Evolutionary conservation across 2,797 vertebrate species (phyloP).

Genomic region (Poecilia picta): DNA sequence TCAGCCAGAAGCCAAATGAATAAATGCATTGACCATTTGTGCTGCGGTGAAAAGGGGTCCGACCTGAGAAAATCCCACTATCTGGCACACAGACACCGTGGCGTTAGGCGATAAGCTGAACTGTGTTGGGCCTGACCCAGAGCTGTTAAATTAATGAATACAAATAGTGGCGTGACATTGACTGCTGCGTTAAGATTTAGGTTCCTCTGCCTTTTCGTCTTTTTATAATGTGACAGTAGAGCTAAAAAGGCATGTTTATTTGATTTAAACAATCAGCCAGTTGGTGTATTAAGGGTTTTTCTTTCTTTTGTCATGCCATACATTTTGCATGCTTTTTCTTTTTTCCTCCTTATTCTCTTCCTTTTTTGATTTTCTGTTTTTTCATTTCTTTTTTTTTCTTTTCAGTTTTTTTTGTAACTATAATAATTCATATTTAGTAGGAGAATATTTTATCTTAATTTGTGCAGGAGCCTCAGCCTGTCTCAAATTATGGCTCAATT

Average conservation of each 20-base stretch:
- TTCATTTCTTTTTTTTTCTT: not conserved
- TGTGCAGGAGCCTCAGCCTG: not conserved
- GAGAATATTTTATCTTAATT: not conserved
- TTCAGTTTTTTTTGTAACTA: not conserved
- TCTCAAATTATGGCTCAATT: not conserved
- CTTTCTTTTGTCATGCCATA: not conserved
- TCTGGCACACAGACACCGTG: conserved; percentile 47
- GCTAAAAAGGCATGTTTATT: not conserved
- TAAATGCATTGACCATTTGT: conserved; percentile 55
- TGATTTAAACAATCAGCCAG: not conserved
- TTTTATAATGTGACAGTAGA: not conserved
- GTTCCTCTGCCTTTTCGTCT: not conserved
- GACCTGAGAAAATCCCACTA: conserved; percentile 45
- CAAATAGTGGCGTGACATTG: conserved; percentile 8
- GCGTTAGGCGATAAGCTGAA: conserved; percentile 56
- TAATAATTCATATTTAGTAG: not conserved
- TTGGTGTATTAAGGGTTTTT: not conserved
- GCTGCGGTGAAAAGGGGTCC: conserved; percentile 44
- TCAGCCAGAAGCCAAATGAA: conserved; percentile 57
- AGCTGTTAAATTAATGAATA: conserved; percentile 15
- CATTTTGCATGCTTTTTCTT: not conserved
- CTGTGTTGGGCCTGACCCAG: conserved; percentile 8
- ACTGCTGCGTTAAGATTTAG: not conserved
- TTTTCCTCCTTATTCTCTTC: not conserved
- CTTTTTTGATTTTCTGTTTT: not conserved